Conservation (phyloP, 2,113 vertebrate genomes). For the Turdus rufiventris region DNA sequence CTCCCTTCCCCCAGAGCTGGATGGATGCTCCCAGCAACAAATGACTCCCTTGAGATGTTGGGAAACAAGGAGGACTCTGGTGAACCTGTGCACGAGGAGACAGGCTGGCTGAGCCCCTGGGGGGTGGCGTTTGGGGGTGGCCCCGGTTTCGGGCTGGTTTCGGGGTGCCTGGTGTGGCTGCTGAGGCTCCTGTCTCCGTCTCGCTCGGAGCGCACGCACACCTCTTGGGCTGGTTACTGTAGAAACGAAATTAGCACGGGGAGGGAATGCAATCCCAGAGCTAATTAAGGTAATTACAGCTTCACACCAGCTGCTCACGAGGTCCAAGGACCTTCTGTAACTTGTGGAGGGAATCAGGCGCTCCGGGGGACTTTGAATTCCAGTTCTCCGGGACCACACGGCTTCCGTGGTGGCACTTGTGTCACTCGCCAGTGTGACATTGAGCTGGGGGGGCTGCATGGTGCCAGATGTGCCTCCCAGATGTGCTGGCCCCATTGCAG, state of each 20-base stretch:
- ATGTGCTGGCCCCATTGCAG: neutral
- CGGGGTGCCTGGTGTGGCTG: neutral
- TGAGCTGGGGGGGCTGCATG: rapidly evolving
- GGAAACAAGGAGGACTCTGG: neutral
- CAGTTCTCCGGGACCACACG: neutral
- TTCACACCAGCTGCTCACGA: constrained; percentile 70
- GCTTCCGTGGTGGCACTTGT: neutral
- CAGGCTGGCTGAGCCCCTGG: neutral
- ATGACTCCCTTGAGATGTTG: neutral
- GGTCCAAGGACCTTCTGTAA: constrained; percentile 69
- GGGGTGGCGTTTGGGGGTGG: neutral
- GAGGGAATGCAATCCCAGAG: constrained; percentile 67
- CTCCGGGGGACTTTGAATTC: constrained; percentile 10
- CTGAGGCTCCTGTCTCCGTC: neutral
- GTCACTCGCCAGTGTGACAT: neutral
- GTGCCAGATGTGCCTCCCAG: neutral
- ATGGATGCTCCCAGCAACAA: neutral
- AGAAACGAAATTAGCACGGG: constrained; percentile 66
- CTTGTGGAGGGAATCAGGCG: constrained; percentile 43
- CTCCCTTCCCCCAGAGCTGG: neutral
- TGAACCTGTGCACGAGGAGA: rapidly evolving
- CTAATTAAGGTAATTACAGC: constrained; percentile 74
- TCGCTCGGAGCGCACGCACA: neutral
- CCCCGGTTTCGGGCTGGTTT: neutral
- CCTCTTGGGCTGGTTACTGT: constrained; percentile 67